Evolutionary conservation across 2,888 invertebrate species (phyloP).

Genomic region (Mayetiola destructor): DNA sequence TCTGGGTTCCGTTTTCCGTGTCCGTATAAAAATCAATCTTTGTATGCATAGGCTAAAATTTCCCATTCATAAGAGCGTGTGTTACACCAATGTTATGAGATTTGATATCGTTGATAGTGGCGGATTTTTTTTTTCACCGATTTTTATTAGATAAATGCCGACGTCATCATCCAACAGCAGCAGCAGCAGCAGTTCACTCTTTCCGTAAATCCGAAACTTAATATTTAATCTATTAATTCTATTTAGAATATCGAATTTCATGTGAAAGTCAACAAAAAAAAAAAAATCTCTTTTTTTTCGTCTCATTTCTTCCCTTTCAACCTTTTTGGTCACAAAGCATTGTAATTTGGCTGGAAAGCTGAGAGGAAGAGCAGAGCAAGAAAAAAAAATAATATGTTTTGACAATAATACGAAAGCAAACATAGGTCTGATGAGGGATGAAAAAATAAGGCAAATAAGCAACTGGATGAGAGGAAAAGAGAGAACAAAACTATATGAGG

Average conservation of each 20-base stretch:
- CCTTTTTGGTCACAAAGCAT: not conserved
- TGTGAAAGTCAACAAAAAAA: constrained; percentile 20
- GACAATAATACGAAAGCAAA: not conserved
- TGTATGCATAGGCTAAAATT: not conserved
- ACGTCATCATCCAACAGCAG: not conserved
- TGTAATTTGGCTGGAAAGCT: not conserved
- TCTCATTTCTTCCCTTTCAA: too few species aligned
- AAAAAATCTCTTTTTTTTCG: too few species aligned
- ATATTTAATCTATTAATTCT: constrained; percentile 8
- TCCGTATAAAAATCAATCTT: not conserved
- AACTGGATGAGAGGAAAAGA: too few species aligned
- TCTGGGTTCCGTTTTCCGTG: too few species aligned
- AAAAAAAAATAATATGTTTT: not conserved
- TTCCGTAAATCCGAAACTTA: not conserved
- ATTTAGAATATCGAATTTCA: constrained; percentile 16
- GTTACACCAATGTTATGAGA: not conserved
- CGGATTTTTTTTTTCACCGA: too few species aligned
- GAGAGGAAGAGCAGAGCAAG: not conserved
- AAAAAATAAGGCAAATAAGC: too few species aligned
- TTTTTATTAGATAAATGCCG: not conserved
- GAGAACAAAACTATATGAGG: not conserved
- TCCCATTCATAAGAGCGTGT: not conserved
- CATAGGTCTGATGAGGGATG: not conserved
- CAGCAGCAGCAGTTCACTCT: too few species aligned
- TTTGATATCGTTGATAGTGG: not conserved